These are phyloP conservation scores for Indri indri DNA, from an alignment of 2,113 vertebrate species.

Conservation along the genomic window DNA sequence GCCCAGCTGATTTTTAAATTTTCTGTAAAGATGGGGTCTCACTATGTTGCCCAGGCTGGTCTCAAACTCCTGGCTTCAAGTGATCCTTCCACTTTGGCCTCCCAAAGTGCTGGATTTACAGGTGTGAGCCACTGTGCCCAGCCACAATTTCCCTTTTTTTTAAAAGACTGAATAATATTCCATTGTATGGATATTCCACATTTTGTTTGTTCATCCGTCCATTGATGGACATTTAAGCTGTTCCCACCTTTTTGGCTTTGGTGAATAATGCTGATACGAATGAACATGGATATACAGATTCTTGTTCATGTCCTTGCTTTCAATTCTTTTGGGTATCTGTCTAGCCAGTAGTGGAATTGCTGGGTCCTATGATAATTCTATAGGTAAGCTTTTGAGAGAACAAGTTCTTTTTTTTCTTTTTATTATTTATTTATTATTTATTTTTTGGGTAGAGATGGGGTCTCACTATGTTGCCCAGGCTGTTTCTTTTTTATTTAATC, in stretches of 20 bases:
- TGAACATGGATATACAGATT: background rate
- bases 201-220: background rate
- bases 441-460: background rate
- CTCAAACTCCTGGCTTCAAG: too few relatives aligned
- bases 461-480: background rate
- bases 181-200: background rate
- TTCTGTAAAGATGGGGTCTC: too few relatives aligned
- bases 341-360: background rate
- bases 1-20: too few relatives aligned
- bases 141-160: background rate
- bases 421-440: background rate
- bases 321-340: background rate
- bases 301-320: background rate
- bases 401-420: background rate
- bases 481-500: background rate
- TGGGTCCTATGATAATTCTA: background rate
- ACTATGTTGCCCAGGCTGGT: too few relatives aligned
- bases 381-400: background rate
- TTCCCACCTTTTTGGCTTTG: background rate
- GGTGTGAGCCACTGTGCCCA: too few relatives aligned
- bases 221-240: background rate
- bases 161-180: background rate
- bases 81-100: too few relatives aligned
- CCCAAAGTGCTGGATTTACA: too few relatives aligned
- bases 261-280: background rate